A percentile compares a stretch with the other conserved stretches of the same genome.
Conservation (phyloP, 2,888 invertebrate species). For the Ramazzottius varieornatus region DNA sequence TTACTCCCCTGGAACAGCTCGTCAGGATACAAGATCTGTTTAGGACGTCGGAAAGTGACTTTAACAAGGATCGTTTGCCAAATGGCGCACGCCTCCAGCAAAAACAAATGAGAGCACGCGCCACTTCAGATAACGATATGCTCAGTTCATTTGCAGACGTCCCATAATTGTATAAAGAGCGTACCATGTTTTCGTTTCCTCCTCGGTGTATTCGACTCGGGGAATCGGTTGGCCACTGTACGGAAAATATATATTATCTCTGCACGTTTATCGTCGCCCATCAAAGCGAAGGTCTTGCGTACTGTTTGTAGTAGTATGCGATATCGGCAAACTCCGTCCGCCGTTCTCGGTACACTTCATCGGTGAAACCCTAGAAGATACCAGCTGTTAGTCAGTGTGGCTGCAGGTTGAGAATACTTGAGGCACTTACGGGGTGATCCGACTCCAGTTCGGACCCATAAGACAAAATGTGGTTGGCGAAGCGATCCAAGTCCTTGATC, state of each 20-base stretch:
- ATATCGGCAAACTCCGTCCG: constrained; percentile 79
- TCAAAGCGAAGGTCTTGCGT: constrained; percentile 16
- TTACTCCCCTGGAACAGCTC: too few relatives aligned
- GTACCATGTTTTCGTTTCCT: constrained; percentile 60
- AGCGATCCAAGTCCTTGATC: constrained; percentile 74
- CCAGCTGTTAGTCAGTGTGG: background rate
- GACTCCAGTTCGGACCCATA: constrained; percentile 23
- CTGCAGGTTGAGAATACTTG: too few relatives aligned
- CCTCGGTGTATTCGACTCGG: constrained; percentile 57
- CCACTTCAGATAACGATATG: too few relatives aligned
- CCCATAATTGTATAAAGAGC: too few relatives aligned
- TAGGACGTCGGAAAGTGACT: too few relatives aligned
- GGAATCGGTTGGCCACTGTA: constrained; percentile 63
- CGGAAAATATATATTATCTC: too few relatives aligned
- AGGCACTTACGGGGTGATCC: constrained; percentile 20
- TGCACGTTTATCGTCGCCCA: too few relatives aligned
- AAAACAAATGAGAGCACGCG: too few relatives aligned
- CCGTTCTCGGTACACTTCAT: constrained; percentile 56
- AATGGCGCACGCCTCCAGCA: too few relatives aligned
- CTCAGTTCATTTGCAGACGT: too few relatives aligned
- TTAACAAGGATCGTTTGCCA: too few relatives aligned
- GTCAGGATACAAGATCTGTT: too few relatives aligned
- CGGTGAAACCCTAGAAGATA: constrained; percentile 44
- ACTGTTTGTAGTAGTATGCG: constrained; percentile 77
- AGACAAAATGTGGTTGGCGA: constrained; percentile 69